Evolutionary conservation across 1,140 invertebrate genomes (phyloP).

Genomic region (Pseudoatta argentina): DNA sequence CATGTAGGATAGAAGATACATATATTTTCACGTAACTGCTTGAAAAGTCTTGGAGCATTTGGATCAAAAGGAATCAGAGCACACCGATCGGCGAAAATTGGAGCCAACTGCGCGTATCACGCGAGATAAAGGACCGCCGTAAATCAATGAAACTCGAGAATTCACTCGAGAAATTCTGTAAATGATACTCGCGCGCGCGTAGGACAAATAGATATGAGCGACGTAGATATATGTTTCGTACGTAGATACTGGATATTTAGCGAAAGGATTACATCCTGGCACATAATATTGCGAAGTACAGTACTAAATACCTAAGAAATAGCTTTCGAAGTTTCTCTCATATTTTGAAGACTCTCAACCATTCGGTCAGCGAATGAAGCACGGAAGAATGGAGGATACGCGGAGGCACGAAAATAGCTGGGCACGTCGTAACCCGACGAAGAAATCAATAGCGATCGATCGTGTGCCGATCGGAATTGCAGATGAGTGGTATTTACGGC

Average conservation of each 20-base stretch:
- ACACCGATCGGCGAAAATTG: conserved; percentile 28
- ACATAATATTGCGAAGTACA: too few relatives aligned
- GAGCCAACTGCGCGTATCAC: conserved; percentile 47
- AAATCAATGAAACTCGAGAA: conserved; percentile 55
- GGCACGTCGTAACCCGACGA: conserved; percentile 42
- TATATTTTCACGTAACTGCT: background rate
- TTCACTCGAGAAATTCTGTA: conserved; percentile 43
- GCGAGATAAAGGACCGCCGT: conserved; percentile 46
- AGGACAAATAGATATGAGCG: conserved; percentile 9
- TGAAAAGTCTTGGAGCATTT: conserved; percentile 26
- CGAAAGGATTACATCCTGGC: background rate
- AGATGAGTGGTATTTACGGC: conserved; percentile 59
- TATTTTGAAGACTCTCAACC: background rate
- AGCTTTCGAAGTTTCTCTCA: background rate
- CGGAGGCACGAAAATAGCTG: conserved; percentile 39
- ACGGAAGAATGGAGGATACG: background rate
- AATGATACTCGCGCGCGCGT: background rate
- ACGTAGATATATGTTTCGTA: background rate
- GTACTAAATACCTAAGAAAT: conserved; percentile 3
- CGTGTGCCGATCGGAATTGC: conserved; percentile 50
- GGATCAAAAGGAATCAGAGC: conserved; percentile 35
- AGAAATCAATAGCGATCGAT: conserved; percentile 59
- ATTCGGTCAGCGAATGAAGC: conserved; percentile 24
- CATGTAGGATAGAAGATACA: background rate
- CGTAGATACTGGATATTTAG: conserved; percentile 18